Conservation (phyloP, 53 echinoderm and acorn worm genomes). For the Astropecten irregularis region DNA sequence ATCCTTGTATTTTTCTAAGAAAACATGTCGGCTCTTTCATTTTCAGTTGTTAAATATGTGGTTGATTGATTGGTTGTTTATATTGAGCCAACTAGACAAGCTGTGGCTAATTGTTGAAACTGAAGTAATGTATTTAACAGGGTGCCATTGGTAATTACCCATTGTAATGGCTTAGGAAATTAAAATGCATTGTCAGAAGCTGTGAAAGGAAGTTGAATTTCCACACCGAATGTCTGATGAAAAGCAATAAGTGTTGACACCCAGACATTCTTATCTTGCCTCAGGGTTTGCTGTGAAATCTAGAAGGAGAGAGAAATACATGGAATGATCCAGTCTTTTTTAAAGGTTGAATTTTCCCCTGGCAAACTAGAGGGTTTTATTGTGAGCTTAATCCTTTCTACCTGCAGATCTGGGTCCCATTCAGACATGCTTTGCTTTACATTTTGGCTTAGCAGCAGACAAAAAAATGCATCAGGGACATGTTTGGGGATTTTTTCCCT, state of each 20-base stretch:
- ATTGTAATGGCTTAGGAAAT: no score
- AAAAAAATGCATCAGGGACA: conserved; percentile 18
- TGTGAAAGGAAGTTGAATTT: neutral
- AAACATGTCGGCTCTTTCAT: no score
- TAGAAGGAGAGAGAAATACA: neutral
- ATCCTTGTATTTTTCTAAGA: no score
- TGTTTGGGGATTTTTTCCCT: conserved; percentile 8
- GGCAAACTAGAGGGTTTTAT: neutral
- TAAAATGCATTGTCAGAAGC: no score
- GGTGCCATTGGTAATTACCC: no score
- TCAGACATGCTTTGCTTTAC: neutral
- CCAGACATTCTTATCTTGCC: neutral
- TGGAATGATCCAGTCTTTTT: neutral
- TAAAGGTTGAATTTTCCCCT: neutral
- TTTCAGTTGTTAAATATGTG: no score
- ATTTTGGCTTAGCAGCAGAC: conserved; percentile 1
- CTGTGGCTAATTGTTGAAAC: no score
- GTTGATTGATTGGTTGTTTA: no score
- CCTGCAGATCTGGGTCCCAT: conserved; percentile 4
- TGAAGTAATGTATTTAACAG: no score
- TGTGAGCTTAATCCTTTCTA: neutral
- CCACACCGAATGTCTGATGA: neutral
- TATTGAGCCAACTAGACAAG: no score
- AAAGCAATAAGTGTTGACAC: neutral
- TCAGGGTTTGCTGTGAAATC: neutral